A percentile compares a stretch with the other conserved stretches of the same genome.
phyloP scores from a whole-genome alignment of 2,797 vertebrate genomes.

The Sparus aurata region DNA sequence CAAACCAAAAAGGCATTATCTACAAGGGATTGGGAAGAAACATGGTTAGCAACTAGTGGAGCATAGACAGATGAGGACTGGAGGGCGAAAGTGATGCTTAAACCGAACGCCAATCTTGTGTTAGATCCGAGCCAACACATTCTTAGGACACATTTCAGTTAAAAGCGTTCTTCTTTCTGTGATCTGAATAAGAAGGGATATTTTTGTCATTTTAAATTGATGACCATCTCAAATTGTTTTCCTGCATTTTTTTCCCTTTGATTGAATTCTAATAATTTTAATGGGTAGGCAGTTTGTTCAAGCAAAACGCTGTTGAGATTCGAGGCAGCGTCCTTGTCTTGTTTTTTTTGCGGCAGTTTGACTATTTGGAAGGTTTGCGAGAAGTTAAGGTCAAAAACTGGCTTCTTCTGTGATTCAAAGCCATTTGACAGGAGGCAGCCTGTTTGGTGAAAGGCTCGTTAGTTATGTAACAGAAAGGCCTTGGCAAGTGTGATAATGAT shows the following conservation, averaged over 20 bases:
- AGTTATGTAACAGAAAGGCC: constrained; percentile 69
- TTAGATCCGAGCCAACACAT: too few species aligned
- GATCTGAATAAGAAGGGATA: neutral
- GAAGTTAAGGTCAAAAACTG: constrained; percentile 40
- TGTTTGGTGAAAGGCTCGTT: constrained; percentile 57
- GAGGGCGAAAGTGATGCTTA: too few species aligned
- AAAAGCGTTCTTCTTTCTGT: neutral
- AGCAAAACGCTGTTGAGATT: neutral
- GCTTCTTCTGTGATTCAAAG: constrained; percentile 42
- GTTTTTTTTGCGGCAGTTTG: neutral
- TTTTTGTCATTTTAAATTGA: neutral
- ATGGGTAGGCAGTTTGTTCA: neutral
- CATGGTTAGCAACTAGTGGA: too few species aligned
- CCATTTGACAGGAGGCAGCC: constrained; percentile 60
- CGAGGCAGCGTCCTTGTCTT: neutral
- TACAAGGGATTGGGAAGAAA: too few species aligned
- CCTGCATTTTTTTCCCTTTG: neutral
- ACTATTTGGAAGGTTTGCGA: constrained; percentile 11
- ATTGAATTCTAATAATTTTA: neutral
- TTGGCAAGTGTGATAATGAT: constrained; percentile 72
- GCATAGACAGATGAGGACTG: too few species aligned
- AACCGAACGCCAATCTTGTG: too few species aligned
- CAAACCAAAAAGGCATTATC: too few species aligned
- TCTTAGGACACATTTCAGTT: neutral
- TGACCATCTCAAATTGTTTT: neutral